These are phyloP conservation scores for Eurystomus gularis DNA, from an alignment of 2,113 vertebrate species.

Conservation along the genomic window DNA sequence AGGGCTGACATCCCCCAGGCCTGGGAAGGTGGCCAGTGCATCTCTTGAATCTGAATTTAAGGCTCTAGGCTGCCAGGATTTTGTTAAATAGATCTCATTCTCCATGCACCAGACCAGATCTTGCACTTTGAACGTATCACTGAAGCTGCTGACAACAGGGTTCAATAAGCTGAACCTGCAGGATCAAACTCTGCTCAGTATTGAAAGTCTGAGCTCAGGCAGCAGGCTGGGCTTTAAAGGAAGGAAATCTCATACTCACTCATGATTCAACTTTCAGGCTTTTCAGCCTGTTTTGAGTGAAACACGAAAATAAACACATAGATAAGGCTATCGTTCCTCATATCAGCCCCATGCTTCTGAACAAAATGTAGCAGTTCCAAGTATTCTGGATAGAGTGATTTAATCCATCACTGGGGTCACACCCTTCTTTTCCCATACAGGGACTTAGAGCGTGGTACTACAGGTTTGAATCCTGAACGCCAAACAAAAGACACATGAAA, in stretches of 20 bases:
- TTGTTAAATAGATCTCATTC: constrained; percentile 19
- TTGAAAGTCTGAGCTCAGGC: constrained; percentile 3
- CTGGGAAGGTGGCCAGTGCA: neutral
- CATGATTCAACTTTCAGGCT: constrained; percentile 36
- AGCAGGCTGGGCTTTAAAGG: constrained; percentile 5
- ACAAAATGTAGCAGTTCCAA: neutral
- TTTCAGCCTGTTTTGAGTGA: constrained; percentile 18
- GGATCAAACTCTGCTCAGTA: neutral
- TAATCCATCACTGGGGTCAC: neutral
- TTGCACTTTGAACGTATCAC: neutral
- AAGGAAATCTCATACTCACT: constrained; percentile 54
- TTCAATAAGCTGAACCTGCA: neutral
- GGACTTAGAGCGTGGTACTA: neutral
- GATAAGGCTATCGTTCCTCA: neutral
- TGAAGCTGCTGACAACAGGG: constrained; percentile 33
- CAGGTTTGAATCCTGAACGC: neutral
- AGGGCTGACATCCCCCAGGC: neutral
- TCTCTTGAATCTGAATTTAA: constrained; percentile 11
- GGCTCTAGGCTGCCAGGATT: neutral
- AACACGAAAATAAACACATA: constrained; percentile 14
- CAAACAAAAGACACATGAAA: constrained; percentile 31
- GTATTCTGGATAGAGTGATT: neutral
- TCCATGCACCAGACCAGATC: constrained; percentile 8
- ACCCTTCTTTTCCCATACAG: neutral
- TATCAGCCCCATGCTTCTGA: neutral